Base-by-base conservation (phyloP, 2,797 vertebrate species). In the Gambelia wislizenii region DNA sequence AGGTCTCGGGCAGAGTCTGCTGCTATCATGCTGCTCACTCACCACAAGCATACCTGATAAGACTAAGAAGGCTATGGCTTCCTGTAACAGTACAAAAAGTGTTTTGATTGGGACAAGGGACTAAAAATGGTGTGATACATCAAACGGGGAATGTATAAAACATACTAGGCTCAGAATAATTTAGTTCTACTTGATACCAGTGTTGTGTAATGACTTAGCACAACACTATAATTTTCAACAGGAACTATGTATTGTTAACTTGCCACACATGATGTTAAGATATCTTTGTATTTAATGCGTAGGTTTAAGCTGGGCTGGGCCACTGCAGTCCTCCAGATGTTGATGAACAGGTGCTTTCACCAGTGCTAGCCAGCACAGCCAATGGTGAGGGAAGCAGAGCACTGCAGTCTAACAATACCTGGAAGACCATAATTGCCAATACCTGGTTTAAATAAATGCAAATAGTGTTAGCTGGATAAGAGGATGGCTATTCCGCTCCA, bases 31-130 rank as follows among this genome's bases (percentile, higher is more conserved):
- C 72, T 75, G 36, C 12, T 49, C 6, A 25, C 10, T 49, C 42
- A 47, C 74, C 10, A 25, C 47, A 44, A 25, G 25, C 42, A 6
- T 33, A 18, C 9, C 39, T 75, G 16, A 6, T 18, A 16, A 72
- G 18, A 20, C 2, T 56, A 56, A 56, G 54, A 4, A 18, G 8
- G 6, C 64, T 69, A 30, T 67, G 13, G 64, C 30, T 69, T 69
- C 27, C 9, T 69, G 9, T 33, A 33, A 10, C 30, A 69, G 30
- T 33, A 61, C 6, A 16, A n/a, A 39, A 52, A 0, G 16, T 0
- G 0, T 27, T 27, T 69, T 54, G 4, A 4, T 0, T 10, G 36
- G 39, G 12, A 36, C 18, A 14, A 49, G 1, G 6, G 70, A 72
- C 25, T 0, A 2, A 64, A 14, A 36, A 81, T 79, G 82, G 8